Evolutionary conservation across 2,888 invertebrate genomes (phyloP).

Genomic region (Rhogogaster chlorosoma): DNA sequence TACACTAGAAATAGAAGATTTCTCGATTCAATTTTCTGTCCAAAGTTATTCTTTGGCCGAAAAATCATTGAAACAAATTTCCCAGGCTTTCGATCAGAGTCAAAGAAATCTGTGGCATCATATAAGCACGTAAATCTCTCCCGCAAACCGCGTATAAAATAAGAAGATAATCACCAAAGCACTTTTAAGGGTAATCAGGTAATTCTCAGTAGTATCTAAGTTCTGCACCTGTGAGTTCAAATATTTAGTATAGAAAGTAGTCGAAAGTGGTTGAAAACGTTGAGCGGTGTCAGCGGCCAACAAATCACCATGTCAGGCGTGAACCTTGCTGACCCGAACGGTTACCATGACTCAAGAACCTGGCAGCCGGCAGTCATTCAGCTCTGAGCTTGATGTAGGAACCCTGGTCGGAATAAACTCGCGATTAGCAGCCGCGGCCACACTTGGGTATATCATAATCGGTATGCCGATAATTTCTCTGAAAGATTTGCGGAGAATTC

Average conservation of each 20-base stretch:
- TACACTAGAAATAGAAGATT: background rate
- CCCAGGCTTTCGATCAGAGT: background rate
- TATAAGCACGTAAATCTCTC: background rate
- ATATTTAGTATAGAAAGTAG: constrained; percentile 45
- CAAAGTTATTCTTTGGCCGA: background rate
- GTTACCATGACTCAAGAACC: constrained; percentile 15
- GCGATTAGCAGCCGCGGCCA: background rate
- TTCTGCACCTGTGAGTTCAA: background rate
- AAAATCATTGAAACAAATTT: background rate
- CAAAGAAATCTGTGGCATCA: background rate
- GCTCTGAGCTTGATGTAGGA: constrained; percentile 12
- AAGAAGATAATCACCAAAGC: background rate
- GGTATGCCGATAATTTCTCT: background rate
- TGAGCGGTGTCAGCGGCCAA: constrained; percentile 36
- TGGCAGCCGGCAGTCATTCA: constrained; percentile 34
- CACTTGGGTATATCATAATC: background rate
- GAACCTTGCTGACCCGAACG: constrained; percentile 37
- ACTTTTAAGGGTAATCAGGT: constrained; percentile 7
- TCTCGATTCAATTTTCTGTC: background rate
- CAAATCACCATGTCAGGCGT: constrained; percentile 42
- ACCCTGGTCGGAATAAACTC: constrained; percentile 4
- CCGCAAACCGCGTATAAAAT: background rate
- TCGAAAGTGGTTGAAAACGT: constrained; percentile 47
- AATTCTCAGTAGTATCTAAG: background rate
- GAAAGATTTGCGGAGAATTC: background rate